Evolutionary conservation across 2,888 invertebrate genomes (phyloP).

Genomic region (Serrognathus titanus): DNA sequence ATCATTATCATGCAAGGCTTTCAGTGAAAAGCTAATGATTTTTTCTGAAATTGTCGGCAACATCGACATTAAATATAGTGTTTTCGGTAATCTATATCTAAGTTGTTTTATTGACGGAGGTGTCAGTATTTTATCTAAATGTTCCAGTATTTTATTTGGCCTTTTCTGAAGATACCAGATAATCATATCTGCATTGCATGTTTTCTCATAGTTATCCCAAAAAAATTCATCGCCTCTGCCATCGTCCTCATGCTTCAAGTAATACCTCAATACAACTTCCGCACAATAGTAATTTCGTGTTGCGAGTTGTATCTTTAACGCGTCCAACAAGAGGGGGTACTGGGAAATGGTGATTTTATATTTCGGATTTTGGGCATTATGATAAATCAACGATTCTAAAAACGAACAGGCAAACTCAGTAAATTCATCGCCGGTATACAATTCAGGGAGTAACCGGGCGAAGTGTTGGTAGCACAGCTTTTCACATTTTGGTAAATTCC

Average conservation of each 20-base stretch:
- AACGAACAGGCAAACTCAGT: not conserved
- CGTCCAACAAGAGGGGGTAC: not conserved
- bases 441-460: not conserved
- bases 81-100: too few relatives aligned
- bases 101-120: not conserved
- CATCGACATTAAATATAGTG: too few relatives aligned
- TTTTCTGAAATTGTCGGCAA: too few relatives aligned
- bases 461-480: not conserved
- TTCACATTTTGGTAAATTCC: not conserved
- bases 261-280: not conserved
- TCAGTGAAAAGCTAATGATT: too few relatives aligned
- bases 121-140: not conserved
- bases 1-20: not conserved
- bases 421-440: not conserved
- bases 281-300: not conserved
- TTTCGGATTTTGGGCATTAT: not conserved
- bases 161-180: not conserved
- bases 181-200: not conserved
- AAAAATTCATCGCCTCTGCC: not conserved
- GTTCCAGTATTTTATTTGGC: not conserved
- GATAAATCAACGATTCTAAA: not conserved
- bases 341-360: not conserved
- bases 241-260: not conserved
- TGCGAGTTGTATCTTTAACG: not conserved
- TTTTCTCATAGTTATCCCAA: not conserved